Evolutionary conservation across 2,888 invertebrate genomes (phyloP).

Genomic region (Leptura quadrifasciata): DNA sequence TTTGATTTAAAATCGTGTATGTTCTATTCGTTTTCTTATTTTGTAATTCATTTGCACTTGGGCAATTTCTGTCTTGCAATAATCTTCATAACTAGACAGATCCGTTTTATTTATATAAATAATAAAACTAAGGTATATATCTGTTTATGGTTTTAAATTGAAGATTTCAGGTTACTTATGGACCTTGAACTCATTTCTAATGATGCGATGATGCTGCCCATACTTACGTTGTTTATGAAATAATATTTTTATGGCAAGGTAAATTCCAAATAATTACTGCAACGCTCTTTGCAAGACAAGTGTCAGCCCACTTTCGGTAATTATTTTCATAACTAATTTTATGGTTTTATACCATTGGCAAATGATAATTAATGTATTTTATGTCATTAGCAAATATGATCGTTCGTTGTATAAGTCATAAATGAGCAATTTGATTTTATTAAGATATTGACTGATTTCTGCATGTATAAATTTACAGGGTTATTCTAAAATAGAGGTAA

Average conservation of each 20-base stretch:
- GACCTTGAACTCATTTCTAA: conserved; percentile 31
- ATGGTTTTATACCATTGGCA: no score
- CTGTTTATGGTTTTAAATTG: background rate
- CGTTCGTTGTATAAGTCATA: no score
- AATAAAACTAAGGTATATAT: conserved; percentile 10
- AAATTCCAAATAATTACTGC: background rate
- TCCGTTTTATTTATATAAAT: conserved; percentile 20
- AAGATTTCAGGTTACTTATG: conserved; percentile 20
- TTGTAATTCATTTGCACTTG: conserved; percentile 29
- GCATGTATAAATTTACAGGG: no score
- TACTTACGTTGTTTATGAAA: background rate
- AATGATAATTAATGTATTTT: no score
- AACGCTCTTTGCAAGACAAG: background rate
- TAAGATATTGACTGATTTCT: no score
- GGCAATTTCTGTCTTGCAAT: conserved; percentile 15
- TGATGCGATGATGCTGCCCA: background rate
- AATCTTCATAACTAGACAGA: conserved; percentile 6
- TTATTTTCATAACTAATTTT: background rate
- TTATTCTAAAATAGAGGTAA: no score
- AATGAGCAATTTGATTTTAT: no score
- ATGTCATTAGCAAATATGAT: no score
- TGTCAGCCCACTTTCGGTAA: conserved; percentile 25
- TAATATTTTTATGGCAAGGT: background rate
- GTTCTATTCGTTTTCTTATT: conserved; percentile 15
- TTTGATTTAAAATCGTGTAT: background rate